Base-by-base conservation (phyloP, 2,888 invertebrate genomes). In the Resseliella maxima region DNA sequence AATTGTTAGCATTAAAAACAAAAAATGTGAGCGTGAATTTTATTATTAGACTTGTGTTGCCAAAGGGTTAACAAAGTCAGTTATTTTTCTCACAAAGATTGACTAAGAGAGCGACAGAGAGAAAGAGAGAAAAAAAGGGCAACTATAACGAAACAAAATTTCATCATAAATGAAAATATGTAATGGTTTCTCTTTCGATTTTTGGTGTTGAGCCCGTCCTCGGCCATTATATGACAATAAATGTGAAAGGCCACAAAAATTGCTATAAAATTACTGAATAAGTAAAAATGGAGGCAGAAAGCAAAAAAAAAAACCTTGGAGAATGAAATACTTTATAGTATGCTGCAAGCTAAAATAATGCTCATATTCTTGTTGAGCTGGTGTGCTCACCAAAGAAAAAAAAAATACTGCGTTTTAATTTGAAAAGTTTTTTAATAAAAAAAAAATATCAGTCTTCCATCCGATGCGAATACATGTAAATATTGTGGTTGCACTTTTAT, bases 371-470 rank as follows among this genome's bases (percentile, higher is more conserved):
- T 15, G 31, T 31, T 31, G 3, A 18, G 12, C 31, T 64, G 27
- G 21, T 15, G 24, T n/a, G 1, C 59, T n/a, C 59, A 81, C 10
- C 18, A 36, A 83, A 6, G 38, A 38, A n/a, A 83, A 24, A 59
- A 64, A 83, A 83, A 83, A 83, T 83, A n/a, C n/a, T n/a, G 83
- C 83, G 36, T 83, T 83, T 83, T 83, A 83, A 83, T 83, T 83
- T 83, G 83, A 83, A 83, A 83, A 83, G 38, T 83, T 83, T 83
- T 83, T 83, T 83, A 83, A 83, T 83, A 83, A 83, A 83, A 83
- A 81, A 36, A 83, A 38, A 83, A 35, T 35, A 72, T 83, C 35
- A 15, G 72, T 72, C 21, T 38, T 38, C 38, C 8, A 27, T 38
- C 2, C 5, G 81, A 18, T 36, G 36, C 15, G 36, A 83, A 83